phyloP scores from a whole-genome alignment of 1,140 invertebrate genomes.

The Achroia grisella region DNA sequence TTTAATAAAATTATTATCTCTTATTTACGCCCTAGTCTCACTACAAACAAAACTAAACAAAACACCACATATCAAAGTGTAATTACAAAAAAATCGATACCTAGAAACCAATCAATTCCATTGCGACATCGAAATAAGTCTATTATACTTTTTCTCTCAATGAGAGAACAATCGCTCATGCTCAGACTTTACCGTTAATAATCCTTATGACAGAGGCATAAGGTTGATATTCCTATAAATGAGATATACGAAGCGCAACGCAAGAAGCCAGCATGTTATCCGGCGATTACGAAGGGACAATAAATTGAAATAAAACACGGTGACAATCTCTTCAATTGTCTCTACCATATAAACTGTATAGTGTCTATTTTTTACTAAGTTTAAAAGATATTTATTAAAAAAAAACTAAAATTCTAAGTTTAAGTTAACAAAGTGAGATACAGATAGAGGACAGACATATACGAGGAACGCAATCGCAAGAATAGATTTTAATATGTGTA shows the following conservation, averaged over 20 bases:
- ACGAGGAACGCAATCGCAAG: too few species aligned
- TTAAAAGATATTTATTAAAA: too few species aligned
- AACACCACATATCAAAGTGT: slow-evolving; percentile 33
- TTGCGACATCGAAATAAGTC: slow-evolving; percentile 28
- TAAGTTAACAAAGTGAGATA: too few species aligned
- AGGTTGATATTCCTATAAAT: neutral
- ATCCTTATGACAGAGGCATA: neutral
- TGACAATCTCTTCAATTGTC: slow-evolving; percentile 36
- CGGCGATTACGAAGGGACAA: slow-evolving; percentile 40
- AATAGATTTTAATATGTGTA: too few species aligned
- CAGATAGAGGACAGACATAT: too few species aligned
- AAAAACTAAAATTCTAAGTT: too few species aligned
- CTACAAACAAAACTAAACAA: slow-evolving; percentile 13
- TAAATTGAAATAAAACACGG: slow-evolving; percentile 21
- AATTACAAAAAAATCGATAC: slow-evolving; percentile 35
- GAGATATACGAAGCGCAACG: slow-evolving; percentile 1
- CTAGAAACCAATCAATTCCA: slow-evolving; percentile 44
- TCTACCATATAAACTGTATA: too few species aligned
- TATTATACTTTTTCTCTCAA: slow-evolving; percentile 36
- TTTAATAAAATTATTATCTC: too few species aligned
- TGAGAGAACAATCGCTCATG: slow-evolving; percentile 27
- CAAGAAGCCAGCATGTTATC: slow-evolving; percentile 23
- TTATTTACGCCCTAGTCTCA: too few species aligned
- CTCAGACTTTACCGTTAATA: neutral
- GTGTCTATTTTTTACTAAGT: too few species aligned